Percentiles rank a stretch among this genome's conserved stretches.
Conservation (phyloP, 1,140 invertebrate genomes). For the Apis florea region DNA sequence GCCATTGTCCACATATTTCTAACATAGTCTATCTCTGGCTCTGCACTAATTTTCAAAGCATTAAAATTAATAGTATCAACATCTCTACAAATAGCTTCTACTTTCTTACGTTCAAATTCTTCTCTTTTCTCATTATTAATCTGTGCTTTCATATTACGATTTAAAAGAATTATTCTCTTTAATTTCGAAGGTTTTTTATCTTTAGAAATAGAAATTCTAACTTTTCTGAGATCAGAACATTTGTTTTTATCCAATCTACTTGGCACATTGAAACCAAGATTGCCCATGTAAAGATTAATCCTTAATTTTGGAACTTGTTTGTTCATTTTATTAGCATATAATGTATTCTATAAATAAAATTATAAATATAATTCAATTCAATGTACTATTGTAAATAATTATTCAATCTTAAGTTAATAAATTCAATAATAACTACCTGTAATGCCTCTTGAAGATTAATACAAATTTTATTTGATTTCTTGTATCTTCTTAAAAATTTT, state of each 20-base stretch:
- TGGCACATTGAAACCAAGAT: neutral
- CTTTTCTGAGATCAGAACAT: neutral
- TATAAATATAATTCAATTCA: neutral
- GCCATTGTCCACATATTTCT: slow-evolving; percentile 54
- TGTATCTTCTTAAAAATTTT: slow-evolving; percentile 23
- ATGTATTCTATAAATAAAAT: slow-evolving; percentile 27
- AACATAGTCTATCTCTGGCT: slow-evolving; percentile 45
- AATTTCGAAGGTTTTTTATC: slow-evolving; percentile 45
- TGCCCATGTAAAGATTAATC: slow-evolving; percentile 31
- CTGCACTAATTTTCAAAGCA: slow-evolving; percentile 58
- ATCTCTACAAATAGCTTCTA: slow-evolving; percentile 19
- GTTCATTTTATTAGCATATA: neutral
- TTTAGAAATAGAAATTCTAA: slow-evolving; percentile 33
- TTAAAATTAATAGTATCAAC: slow-evolving; percentile 54
- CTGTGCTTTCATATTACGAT: slow-evolving; percentile 29
- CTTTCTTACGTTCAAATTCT: slow-evolving; percentile 25
- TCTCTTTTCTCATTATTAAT: slow-evolving; percentile 14
- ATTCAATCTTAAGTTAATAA: neutral
- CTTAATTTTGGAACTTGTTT: slow-evolving; percentile 24
- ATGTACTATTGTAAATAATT: neutral
- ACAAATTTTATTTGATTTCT: slow-evolving; percentile 39
- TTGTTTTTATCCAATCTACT: slow-evolving; percentile 6
- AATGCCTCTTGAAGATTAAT: slow-evolving; percentile 50
- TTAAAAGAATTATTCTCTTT: slow-evolving; percentile 44
- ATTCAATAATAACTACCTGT: slow-evolving; percentile 30